phyloP scores from a whole-genome alignment of 2,888 invertebrate genomes.

The Teleiodes luculella region DNA sequence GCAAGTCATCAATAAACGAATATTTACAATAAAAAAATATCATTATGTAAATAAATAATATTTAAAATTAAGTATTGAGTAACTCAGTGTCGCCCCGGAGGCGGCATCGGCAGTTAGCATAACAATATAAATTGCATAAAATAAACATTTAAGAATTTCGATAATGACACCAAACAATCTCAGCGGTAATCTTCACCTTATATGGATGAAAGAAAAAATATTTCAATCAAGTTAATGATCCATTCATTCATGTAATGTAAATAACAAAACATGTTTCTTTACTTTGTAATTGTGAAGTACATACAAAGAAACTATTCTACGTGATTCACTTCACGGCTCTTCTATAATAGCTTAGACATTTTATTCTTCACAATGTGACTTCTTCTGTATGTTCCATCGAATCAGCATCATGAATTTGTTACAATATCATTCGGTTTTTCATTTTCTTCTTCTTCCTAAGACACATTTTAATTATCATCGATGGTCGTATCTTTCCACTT shows the following conservation, averaged over 20 bases:
- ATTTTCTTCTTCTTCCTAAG: not conserved
- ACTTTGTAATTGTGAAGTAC: not conserved
- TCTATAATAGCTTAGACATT: no score
- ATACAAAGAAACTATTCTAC: not conserved
- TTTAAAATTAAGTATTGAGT: not conserved
- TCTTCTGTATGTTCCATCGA: no score
- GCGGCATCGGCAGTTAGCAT: not conserved
- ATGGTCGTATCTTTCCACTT: slow-evolving; percentile 46
- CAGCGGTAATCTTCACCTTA: slow-evolving; percentile 5
- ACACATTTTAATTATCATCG: slow-evolving; percentile 30
- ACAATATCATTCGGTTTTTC: not conserved
- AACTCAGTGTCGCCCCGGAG: not conserved
- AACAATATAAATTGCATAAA: not conserved
- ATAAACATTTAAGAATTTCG: not conserved
- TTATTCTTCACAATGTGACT: no score
- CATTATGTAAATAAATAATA: not conserved
- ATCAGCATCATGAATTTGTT: no score
- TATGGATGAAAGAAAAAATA: slow-evolving; percentile 12
- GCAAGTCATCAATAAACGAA: not conserved
- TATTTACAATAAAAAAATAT: not conserved
- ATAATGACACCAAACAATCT: not conserved
- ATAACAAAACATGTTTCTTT: not conserved
- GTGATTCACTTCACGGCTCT: slow-evolving; percentile 4
- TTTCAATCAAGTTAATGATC: slow-evolving; percentile 7
- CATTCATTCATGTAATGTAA: slow-evolving; percentile 4